Percentiles rank a stretch among this genome's conserved stretches.
These are phyloP conservation scores for Cariama cristata DNA, from an alignment of 2,113 vertebrate genomes.

Conservation along the genomic window DNA sequence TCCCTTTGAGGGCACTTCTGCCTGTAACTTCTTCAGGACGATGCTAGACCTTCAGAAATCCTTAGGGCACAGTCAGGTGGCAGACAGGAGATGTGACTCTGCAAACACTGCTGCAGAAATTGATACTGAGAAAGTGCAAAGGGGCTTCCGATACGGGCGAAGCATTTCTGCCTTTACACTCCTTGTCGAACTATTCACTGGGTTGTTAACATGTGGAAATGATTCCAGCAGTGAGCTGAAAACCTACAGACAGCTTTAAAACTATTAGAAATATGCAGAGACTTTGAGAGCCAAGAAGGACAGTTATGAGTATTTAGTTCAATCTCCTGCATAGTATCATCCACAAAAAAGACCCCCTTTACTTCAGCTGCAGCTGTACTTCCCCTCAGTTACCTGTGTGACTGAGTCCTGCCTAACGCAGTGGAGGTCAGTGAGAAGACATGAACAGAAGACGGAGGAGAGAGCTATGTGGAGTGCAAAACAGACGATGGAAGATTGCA, in stretches of 20 bases:
- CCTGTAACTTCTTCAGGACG: not conserved
- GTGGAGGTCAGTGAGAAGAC: not conserved
- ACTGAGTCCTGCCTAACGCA: not conserved
- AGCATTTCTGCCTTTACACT: not conserved
- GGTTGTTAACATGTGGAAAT: constrained; percentile 29
- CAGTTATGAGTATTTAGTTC: not conserved
- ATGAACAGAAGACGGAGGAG: not conserved
- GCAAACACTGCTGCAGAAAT: not conserved
- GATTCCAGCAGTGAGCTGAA: constrained; percentile 37
- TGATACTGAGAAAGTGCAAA: not conserved
- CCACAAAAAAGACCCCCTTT: not conserved
- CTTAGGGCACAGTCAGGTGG: not conserved
- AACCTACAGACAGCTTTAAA: constrained; percentile 17
- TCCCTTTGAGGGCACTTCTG: not conserved
- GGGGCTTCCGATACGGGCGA: not conserved
- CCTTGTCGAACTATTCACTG: not conserved
- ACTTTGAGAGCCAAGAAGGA: not conserved
- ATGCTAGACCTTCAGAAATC: not conserved
- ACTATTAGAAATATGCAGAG: constrained; percentile 37
- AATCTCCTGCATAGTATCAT: not conserved
- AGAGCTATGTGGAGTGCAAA: not conserved
- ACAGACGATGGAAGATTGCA: not conserved
- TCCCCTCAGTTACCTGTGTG: accelerated
- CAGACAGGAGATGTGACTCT: not conserved
- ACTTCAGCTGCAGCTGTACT: not conserved